A percentile compares a stretch with the other conserved stretches of the same genome.
Conservation (phyloP, 2,797 vertebrate genomes). For the Melanitta fusca region DNA sequence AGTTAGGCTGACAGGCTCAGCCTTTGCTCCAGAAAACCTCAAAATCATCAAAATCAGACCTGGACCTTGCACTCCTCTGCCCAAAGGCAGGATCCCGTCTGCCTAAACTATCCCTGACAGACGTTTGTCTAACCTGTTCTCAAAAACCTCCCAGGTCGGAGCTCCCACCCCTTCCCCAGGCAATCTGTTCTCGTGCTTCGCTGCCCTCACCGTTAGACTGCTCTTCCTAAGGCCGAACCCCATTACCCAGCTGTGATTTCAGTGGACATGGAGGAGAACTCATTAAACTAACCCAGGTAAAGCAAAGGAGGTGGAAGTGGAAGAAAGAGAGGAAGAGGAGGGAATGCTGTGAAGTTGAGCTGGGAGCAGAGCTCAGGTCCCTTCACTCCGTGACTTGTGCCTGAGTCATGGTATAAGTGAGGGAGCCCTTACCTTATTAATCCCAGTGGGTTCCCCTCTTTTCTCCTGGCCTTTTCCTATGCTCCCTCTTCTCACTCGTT, state of each 20-base stretch:
- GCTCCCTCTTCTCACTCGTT: not conserved
- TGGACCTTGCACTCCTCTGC: not conserved
- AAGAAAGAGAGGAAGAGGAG: not conserved
- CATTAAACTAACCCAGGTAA: not conserved
- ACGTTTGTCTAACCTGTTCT: slow-evolving; percentile 57
- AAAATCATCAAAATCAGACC: not conserved
- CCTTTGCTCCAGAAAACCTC: not conserved
- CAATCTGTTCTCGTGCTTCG: not conserved
- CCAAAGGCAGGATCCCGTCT: slow-evolving; percentile 42
- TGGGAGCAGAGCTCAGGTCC: not conserved
- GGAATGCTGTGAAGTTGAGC: not conserved
- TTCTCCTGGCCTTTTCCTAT: not conserved
- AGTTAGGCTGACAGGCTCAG: not conserved
- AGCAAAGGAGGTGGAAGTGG: not conserved
- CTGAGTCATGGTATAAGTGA: not conserved
- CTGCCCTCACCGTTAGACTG: not conserved
- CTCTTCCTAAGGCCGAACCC: not conserved
- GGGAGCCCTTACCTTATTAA: not conserved
- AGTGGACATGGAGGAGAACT: not conserved
- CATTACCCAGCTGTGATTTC: fast-evolving
- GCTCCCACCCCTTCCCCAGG: slow-evolving; percentile 49
- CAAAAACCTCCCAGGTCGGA: slow-evolving; percentile 44
- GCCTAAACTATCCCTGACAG: slow-evolving; percentile 23
- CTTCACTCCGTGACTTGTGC: not conserved
- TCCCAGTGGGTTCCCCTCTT: not conserved